phyloP scores from a whole-genome alignment of 2,797 vertebrate genomes.

The Melanotaenia pygmaea region DNA sequence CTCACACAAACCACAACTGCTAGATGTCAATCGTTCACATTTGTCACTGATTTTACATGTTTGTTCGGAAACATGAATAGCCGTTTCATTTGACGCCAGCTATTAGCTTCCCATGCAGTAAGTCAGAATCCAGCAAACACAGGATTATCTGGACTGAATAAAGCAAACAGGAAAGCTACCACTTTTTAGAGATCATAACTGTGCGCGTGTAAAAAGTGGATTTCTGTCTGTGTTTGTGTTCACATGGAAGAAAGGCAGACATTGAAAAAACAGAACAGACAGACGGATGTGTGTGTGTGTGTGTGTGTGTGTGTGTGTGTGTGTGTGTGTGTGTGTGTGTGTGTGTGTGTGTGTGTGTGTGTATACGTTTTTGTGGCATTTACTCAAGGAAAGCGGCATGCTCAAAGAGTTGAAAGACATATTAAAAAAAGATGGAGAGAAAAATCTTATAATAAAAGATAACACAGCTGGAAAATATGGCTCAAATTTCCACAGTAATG shows the following conservation, averaged over 20 bases:
- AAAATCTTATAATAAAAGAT: background rate
- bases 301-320: background rate
- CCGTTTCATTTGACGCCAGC: background rate
- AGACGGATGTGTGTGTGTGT: background rate
- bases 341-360: background rate
- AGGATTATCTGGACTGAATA: background rate
- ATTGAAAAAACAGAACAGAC: background rate
- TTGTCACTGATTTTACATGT: background rate
- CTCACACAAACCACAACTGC: no score
- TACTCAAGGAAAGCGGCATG: conserved; percentile 31
- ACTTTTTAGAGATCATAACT: background rate
- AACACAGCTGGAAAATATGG: conserved; percentile 21
- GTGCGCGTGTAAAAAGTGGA: background rate
- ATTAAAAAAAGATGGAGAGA: background rate
- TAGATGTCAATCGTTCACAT: background rate
- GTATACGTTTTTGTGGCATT: conserved; percentile 8
- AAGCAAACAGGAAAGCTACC: background rate
- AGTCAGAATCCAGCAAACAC: conserved; percentile 2
- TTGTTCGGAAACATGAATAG: background rate
- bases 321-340: background rate
- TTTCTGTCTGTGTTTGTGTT: background rate
- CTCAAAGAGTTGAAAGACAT: conserved; percentile 7
- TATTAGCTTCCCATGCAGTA: background rate
- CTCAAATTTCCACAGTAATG: background rate
- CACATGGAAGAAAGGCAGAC: background rate